Percentiles rank a stretch among this genome's conserved stretches.
Evolutionary conservation across 2,797 vertebrate genomes (phyloP).

Genomic region (Cyclopterus lumpus): DNA sequence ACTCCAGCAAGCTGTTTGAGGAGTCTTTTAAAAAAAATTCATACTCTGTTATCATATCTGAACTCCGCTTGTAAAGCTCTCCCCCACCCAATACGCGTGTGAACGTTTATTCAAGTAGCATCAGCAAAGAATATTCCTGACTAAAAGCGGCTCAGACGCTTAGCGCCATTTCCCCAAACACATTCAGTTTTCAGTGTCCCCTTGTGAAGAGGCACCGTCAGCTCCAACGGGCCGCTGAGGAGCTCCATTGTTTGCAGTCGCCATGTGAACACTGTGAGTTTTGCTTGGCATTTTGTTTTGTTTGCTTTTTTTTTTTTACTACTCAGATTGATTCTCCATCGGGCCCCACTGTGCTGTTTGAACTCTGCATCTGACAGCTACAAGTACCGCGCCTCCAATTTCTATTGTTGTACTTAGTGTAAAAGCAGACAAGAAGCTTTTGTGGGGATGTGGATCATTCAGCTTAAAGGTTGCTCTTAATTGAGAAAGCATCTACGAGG

Average conservation of each 20-base stretch:
- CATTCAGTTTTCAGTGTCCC: slow-evolving; percentile 25
- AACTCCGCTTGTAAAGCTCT: slow-evolving; percentile 7
- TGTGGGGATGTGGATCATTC: slow-evolving; percentile 49
- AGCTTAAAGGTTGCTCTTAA: slow-evolving; percentile 72
- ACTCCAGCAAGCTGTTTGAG: slow-evolving; percentile 12
- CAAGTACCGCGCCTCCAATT: slow-evolving; percentile 47
- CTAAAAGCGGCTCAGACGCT: background rate
- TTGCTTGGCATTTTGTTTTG: slow-evolving; percentile 50
- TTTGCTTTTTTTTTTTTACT: slow-evolving; percentile 44
- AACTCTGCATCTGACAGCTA: slow-evolving; percentile 62
- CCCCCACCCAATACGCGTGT: background rate
- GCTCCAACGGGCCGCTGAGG: slow-evolving; percentile 11
- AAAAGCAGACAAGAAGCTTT: slow-evolving; percentile 57
- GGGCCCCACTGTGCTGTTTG: slow-evolving; percentile 32
- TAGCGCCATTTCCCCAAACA: slow-evolving; percentile 14
- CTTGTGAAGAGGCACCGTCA: slow-evolving; percentile 17
- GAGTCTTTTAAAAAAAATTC: slow-evolving; percentile 8
- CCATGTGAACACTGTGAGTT: slow-evolving; percentile 25
- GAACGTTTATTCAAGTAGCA: slow-evolving; percentile 17
- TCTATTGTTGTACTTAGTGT: slow-evolving; percentile 58
- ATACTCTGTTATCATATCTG: slow-evolving; percentile 9
- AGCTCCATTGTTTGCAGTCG: slow-evolving; percentile 32
- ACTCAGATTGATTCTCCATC: slow-evolving; percentile 52
- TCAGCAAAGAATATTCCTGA: slow-evolving; percentile 10
- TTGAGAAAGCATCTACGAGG: slow-evolving; percentile 64